Percentiles rank a stretch among this genome's conserved stretches.
These are phyloP conservation scores for Trissolcus basalis DNA, from an alignment of 1,140 invertebrate species.

Conservation along the genomic window DNA sequence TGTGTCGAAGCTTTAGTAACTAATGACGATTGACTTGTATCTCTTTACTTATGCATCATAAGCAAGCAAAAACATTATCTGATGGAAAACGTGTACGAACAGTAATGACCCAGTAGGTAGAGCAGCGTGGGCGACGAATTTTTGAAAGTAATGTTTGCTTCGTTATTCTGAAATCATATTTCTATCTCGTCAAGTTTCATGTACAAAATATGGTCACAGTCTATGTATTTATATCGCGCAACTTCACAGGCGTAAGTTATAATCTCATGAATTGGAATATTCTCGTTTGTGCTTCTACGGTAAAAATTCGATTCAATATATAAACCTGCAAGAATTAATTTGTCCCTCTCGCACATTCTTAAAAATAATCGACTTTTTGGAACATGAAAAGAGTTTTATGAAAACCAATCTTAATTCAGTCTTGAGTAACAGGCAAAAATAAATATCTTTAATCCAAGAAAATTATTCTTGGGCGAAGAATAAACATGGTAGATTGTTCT, in stretches of 20 bases:
- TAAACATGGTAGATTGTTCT: no score
- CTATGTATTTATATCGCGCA: constrained; percentile 65
- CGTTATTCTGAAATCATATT: constrained; percentile 69
- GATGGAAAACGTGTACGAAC: constrained; percentile 28
- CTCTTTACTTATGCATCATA: constrained; percentile 1
- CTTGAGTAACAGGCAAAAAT: no score
- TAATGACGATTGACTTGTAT: no score
- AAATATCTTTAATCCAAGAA: no score
- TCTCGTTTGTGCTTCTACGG: constrained; percentile 25
- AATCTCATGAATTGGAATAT: constrained; percentile 61
- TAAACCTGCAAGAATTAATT: no score
- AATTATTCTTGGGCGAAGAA: no score
- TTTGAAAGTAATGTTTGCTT: constrained; percentile 63
- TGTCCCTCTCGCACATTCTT: no score
- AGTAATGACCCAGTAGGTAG: constrained; percentile 58
- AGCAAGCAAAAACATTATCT: constrained; percentile 27
- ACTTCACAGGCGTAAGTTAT: constrained; percentile 70
- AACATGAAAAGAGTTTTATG: no score
- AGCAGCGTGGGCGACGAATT: constrained; percentile 58
- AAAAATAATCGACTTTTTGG: no score
- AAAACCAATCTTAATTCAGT: no score
- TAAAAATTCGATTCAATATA: no score
- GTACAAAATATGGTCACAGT: constrained; percentile 65
- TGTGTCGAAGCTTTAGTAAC: no score
- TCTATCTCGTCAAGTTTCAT: constrained; percentile 67